Evolutionary conservation across 2,113 vertebrate genomes (phyloP).

Genomic region (Heterochromis multidens): DNA sequence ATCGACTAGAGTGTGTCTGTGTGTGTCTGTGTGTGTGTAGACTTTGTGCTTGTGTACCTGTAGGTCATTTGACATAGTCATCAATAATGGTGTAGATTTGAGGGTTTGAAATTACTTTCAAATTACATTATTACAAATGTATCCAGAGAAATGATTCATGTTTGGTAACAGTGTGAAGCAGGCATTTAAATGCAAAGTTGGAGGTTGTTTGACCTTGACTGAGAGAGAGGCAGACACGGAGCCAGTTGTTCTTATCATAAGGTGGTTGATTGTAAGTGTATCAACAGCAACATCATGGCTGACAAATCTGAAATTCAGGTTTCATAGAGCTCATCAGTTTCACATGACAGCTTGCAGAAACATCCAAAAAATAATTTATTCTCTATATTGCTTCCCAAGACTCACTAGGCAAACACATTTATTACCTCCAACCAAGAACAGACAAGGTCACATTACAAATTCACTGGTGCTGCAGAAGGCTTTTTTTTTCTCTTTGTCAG

Average conservation of each 20-base stretch:
- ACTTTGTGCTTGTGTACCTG: not conserved
- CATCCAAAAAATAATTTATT: conserved; percentile 18
- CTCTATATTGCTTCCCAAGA: conserved; percentile 29
- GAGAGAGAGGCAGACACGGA: not conserved
- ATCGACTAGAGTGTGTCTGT: conserved; percentile 19
- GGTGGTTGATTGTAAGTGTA: not conserved
- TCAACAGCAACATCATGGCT: not conserved
- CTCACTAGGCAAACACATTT: conserved; percentile 36
- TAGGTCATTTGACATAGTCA: conserved; percentile 47
- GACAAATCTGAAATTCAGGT: conserved; percentile 5
- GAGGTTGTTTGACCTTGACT: conserved; percentile 24
- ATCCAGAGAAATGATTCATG: conserved; percentile 31
- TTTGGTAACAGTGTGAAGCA: not conserved
- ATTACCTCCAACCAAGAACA: conserved; percentile 27
- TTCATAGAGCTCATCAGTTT: conserved; percentile 13
- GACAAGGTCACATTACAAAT: conserved; percentile 52
- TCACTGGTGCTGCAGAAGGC: not conserved
- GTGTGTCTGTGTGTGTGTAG: not conserved
- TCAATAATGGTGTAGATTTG: conserved; percentile 48
- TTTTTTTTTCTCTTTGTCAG: conserved; percentile 11
- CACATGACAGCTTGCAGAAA: not conserved
- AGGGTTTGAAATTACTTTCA: conserved; percentile 47
- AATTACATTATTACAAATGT: conserved; percentile 34
- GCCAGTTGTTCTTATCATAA: not conserved
- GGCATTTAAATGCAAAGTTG: conserved; percentile 8